Percentiles rank a stretch among this genome's conserved stretches.
phyloP scores from a whole-genome alignment of 2,113 vertebrate species.

The Albula goreensis region DNA sequence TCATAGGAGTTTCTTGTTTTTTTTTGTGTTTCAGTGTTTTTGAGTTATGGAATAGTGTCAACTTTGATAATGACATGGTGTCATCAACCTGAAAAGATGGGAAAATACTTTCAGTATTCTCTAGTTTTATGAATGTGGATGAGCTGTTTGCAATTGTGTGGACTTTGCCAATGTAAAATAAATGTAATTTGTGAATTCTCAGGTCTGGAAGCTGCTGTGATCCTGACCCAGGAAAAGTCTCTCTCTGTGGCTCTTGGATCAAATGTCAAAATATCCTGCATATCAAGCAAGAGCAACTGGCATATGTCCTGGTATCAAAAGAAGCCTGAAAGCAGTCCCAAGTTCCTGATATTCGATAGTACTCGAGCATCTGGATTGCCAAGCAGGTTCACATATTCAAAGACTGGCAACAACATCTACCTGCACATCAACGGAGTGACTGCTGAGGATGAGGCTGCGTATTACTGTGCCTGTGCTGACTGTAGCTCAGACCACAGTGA shows the following conservation, averaged over 20 bases:
- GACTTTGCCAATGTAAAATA: not conserved
- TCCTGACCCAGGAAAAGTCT: conserved; percentile 35
- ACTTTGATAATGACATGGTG: not conserved
- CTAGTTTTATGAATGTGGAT: not conserved
- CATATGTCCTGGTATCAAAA: conserved; percentile 35
- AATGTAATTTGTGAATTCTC: not conserved
- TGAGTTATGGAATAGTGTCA: not conserved
- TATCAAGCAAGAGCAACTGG: not conserved
- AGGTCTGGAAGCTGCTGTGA: conserved; percentile 30
- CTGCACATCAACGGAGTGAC: conserved; percentile 35
- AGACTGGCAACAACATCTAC: conserved; percentile 11
- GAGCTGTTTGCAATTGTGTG: not conserved
- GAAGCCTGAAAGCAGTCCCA: conserved; percentile 29
- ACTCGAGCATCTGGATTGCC: conserved; percentile 18
- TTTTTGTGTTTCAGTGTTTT: no score
- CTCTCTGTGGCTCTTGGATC: conserved; percentile 17
- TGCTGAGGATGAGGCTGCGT: conserved; percentile 30
- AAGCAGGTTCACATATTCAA: conserved; percentile 29
- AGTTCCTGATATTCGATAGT: conserved; percentile 10
- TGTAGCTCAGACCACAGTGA: conserved; percentile 26
- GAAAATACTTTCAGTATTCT: no score
- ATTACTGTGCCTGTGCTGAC: conserved; percentile 28
- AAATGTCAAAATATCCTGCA: conserved; percentile 31
- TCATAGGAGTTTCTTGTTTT: no score
- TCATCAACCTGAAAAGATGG: not conserved